Evolutionary conservation across 2,888 invertebrate species (phyloP).

Genomic region (Coelinius sp.): DNA sequence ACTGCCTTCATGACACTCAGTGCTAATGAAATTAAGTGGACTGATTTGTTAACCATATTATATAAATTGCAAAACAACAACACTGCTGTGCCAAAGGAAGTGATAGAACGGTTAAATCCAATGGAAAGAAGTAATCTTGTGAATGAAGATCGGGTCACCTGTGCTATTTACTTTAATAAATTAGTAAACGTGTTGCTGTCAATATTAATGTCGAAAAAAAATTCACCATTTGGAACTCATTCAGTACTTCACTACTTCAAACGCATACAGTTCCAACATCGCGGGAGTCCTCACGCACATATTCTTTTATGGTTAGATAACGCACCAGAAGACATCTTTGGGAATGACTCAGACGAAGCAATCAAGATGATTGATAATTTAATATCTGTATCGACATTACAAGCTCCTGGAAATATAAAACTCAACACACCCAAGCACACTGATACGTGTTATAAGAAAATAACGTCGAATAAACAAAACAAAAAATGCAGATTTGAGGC

Average conservation of each 20-base stretch:
- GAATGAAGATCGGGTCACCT: conserved; percentile 57
- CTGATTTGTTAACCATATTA: conserved; percentile 58
- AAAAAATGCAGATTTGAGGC: conserved; percentile 57
- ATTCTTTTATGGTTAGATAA: conserved; percentile 67
- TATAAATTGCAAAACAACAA: conserved; percentile 57
- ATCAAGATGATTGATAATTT: conserved; percentile 54
- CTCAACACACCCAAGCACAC: conserved; percentile 35
- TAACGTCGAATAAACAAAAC: conserved; percentile 3
- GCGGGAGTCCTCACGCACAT: conserved; percentile 67
- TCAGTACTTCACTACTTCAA: conserved; percentile 54
- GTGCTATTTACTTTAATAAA: conserved; percentile 63
- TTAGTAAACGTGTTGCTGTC: conserved; percentile 57
- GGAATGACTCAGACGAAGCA: conserved; percentile 36
- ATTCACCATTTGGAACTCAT: conserved; percentile 58
- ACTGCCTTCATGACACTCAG: conserved; percentile 66
- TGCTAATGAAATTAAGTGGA: conserved; percentile 67
- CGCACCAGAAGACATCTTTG: conserved; percentile 51
- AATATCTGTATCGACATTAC: conserved; percentile 48
- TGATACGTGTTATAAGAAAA: conserved; percentile 53
- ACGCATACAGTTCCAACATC: conserved; percentile 66
- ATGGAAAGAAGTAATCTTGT: conserved; percentile 46
- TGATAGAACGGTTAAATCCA: neutral
- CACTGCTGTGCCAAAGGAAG: too few species aligned
- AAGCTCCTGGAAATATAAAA: conserved; percentile 47
- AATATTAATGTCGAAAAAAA: conserved; percentile 55